Percentiles rank a stretch among this genome's conserved stretches.
Conservation (phyloP, 1,140 invertebrate genomes). For the Delia radicum region DNA sequence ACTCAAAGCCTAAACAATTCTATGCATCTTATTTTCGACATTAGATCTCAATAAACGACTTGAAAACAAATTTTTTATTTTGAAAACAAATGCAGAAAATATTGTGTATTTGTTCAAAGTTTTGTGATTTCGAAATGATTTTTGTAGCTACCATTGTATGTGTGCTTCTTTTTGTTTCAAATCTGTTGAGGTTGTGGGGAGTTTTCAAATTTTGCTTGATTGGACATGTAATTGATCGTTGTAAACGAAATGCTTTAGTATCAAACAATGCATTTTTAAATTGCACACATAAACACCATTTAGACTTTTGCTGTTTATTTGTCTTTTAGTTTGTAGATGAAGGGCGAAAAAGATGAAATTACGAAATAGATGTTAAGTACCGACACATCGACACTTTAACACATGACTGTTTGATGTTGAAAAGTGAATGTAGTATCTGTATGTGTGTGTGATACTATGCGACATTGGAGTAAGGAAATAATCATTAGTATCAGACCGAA, state of each 20-base stretch:
- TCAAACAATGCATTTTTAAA: neutral
- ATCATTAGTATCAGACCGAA: too few species aligned
- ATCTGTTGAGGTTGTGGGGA: neutral
- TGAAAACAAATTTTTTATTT: neutral
- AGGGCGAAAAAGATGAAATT: neutral
- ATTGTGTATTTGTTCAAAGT: neutral
- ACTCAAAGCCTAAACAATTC: neutral
- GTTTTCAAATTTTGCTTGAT: constrained; percentile 9
- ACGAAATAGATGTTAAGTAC: constrained; percentile 7
- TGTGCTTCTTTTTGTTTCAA: neutral
- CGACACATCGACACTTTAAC: constrained; percentile 17
- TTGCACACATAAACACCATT: neutral
- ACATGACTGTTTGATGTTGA: neutral
- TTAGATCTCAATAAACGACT: neutral
- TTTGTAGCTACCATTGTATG: neutral
- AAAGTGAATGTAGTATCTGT: neutral
- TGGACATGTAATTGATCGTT: constrained; percentile 23
- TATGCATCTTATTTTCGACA: neutral
- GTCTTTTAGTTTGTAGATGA: neutral
- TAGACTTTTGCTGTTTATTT: neutral
- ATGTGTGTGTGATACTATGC: too few species aligned
- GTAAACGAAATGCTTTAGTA: constrained; percentile 12
- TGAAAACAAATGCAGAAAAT: neutral
- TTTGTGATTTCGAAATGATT: neutral
- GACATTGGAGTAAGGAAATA: too few species aligned